Percentiles rank a stretch among this genome's conserved stretches.
Conservation (phyloP, 23 tunicate genomes). For the Clavelina lepadiformis region DNA sequence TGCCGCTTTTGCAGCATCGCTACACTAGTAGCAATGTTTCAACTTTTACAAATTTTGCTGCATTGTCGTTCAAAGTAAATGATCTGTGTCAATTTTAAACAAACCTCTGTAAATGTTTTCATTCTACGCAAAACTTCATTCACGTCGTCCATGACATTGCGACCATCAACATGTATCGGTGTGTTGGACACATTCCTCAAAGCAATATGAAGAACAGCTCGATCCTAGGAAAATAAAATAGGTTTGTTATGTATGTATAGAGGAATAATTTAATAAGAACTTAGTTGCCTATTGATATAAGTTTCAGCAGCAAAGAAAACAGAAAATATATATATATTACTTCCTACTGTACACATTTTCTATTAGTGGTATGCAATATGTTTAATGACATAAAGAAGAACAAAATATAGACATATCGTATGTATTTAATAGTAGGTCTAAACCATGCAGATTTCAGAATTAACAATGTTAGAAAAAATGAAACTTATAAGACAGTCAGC, state of each 20-base stretch:
- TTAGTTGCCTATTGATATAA: too few relatives aligned
- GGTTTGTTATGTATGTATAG: too few relatives aligned
- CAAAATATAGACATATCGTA: too few relatives aligned
- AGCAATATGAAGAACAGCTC: conserved; percentile 95
- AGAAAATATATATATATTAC: not conserved
- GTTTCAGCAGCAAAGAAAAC: not conserved
- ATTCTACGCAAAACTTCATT: conserved; percentile 70
- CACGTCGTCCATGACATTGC: conserved; percentile 91
- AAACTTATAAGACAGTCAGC: too few relatives aligned
- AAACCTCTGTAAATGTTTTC: conserved; percentile 69
- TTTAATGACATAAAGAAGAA: too few relatives aligned
- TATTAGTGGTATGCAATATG: too few relatives aligned
- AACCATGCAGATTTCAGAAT: too few relatives aligned
- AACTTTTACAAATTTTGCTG: not conserved
- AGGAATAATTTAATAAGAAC: too few relatives aligned
- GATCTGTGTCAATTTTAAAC: not conserved
- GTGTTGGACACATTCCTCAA: conserved; percentile 70
- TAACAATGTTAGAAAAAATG: too few relatives aligned
- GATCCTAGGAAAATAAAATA: conserved; percentile 35
- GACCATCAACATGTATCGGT: conserved; percentile 69
- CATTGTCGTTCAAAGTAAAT: not conserved
- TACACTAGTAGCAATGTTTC: not conserved
- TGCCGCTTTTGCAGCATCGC: too few relatives aligned
- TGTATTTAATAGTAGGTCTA: too few relatives aligned
- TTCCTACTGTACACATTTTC: too few relatives aligned